Evolutionary conservation across 2,797 vertebrate species (phyloP).

Genomic region (Podargus strigoides): DNA sequence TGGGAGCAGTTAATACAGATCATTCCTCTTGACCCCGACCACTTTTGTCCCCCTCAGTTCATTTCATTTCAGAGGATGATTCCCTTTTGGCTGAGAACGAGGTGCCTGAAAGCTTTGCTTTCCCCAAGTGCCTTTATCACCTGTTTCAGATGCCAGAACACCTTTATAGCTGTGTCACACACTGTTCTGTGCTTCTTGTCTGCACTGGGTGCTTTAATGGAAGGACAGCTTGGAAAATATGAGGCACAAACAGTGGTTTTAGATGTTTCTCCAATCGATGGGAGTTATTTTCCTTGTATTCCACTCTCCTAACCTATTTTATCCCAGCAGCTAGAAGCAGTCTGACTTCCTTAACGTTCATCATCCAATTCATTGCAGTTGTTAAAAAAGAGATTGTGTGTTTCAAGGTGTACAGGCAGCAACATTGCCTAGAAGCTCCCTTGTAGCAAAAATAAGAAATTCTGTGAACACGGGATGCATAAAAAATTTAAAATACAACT

Average conservation of each 20-base stretch:
- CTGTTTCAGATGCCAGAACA: not conserved
- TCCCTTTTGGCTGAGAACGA: not conserved
- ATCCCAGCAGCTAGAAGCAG: not conserved
- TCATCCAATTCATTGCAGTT: not conserved
- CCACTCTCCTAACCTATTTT: slow-evolving; percentile 20
- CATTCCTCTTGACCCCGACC: not conserved
- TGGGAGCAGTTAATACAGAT: not conserved
- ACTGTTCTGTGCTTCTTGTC: not conserved
- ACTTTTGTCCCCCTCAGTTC: not conserved
- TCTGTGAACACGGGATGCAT: not conserved
- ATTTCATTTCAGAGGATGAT: not conserved
- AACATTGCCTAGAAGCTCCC: not conserved
- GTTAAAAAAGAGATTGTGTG: not conserved
- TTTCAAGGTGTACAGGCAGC: not conserved
- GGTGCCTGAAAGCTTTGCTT: not conserved
- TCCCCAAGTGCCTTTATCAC: not conserved
- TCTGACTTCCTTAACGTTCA: not conserved
- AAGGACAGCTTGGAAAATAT: not conserved
- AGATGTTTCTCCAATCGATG: not conserved
- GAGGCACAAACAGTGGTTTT: not conserved
- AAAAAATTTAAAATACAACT: slow-evolving; percentile 21
- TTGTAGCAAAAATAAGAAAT: slow-evolving; percentile 25
- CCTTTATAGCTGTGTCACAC: not conserved
- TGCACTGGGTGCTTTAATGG: not conserved
- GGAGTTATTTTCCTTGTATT: not conserved